phyloP scores from a whole-genome alignment of 1,140 invertebrate species.

The Brachionus angularis region DNA sequence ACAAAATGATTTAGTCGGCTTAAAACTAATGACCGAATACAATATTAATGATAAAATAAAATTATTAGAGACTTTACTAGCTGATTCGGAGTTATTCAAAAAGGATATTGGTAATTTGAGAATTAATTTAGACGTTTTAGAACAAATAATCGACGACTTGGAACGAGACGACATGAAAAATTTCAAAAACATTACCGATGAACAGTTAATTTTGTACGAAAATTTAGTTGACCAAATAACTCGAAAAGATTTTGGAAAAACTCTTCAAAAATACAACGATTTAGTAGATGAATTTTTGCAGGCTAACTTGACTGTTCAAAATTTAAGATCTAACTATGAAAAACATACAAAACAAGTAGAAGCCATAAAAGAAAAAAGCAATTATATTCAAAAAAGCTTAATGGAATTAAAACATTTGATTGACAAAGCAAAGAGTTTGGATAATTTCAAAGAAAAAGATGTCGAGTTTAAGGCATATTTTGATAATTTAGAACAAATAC shows the following conservation, averaged over 20 bases:
- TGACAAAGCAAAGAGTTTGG: slow-evolving; percentile 4
- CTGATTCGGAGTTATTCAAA: slow-evolving; percentile 21
- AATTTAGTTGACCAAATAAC: background rate
- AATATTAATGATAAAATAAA: slow-evolving; percentile 23
- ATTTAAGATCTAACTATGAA: background rate
- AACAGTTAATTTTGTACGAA: slow-evolving; percentile 3
- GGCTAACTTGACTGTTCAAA: slow-evolving; percentile 1
- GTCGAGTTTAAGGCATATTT: slow-evolving; percentile 35
- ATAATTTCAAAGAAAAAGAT: slow-evolving; percentile 25
- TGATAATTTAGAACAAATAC: slow-evolving; percentile 20
- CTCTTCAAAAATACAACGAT: slow-evolving; percentile 6
- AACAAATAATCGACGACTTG: slow-evolving; percentile 3
- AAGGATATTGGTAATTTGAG: slow-evolving; percentile 12
- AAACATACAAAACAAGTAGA: slow-evolving; percentile 1
- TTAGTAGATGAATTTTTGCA: slow-evolving; percentile 5
- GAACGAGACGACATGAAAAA: background rate
- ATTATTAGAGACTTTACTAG: background rate
- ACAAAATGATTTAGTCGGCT: slow-evolving; percentile 19
- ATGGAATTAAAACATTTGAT: slow-evolving; percentile 27
- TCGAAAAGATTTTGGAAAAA: background rate
- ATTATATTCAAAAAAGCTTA: slow-evolving; percentile 36
- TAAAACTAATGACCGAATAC: slow-evolving; percentile 19
- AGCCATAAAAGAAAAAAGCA: slow-evolving; percentile 17
- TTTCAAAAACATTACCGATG: background rate
- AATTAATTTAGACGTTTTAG: slow-evolving; percentile 11